Evolutionary conservation across 2,888 invertebrate species (phyloP), one percentile per base, ranked within the genome.

Genomic region (Elmis aenea): DNA sequence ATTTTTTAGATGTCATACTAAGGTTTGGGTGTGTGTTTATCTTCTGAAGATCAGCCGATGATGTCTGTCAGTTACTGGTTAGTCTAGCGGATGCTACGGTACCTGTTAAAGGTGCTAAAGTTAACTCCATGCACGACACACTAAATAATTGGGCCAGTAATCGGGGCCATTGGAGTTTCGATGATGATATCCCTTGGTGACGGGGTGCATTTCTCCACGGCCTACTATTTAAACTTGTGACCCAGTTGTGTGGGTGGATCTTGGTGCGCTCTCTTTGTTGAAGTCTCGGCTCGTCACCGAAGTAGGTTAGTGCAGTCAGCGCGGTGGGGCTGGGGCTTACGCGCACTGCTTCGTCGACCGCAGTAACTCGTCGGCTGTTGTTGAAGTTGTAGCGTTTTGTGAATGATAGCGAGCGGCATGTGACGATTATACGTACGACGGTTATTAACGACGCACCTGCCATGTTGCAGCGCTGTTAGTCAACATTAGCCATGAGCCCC

Each of bases 401-500:
- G 33, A 60, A 58, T 59, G 64, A 66, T 66, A 64, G 63, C 64
- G 62, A 62, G 61, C 59, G 40, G 42, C 39, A 40, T 33, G 43
- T 36, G 39, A 38, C 59, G 64, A 64, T 63, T n/a, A n/a, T n/a
- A n/a, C n/a, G n/a, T n/a, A n/a, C n/a, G n/a, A n/a, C n/a, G n/a
- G n/a, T n/a, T n/a, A n/a, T n/a, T n/a, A n/a, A n/a, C n/a, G n/a
- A n/a, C n/a, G n/a, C n/a, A n/a, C 57, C 25, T 20, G 25, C 18
- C 24, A 40, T 33, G 42, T 48, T 46, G 46, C 36, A 38, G 39
- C 42, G 37, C 44, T 27, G 32, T 45, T 48, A 51, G 66, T 75
- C 69, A 84, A 8, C 8, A 5, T 5, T 70, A 76, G 54, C 75
- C 69, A 85, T 84, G 84, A 83, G 84, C 77, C 84, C 83, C 69